Base-by-base conservation (phyloP, 2,888 invertebrate species). In the Tanypteryx hageni region DNA sequence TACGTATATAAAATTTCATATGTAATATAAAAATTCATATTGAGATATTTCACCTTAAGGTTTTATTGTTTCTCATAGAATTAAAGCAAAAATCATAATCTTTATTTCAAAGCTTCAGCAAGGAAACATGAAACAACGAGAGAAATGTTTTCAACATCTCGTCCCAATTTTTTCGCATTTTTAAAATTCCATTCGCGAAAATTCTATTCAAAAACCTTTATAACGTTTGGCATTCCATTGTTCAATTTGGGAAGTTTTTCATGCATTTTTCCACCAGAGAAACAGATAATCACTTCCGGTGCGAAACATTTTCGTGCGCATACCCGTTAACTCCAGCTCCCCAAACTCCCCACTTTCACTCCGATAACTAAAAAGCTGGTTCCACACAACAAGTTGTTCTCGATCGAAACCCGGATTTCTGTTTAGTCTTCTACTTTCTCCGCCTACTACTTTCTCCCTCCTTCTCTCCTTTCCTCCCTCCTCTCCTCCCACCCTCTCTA, bases 241-340 rank as follows among this genome's bases (percentile, higher is more conserved):
- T 76, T 76, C 22, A n/a, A 68, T n/a, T 22, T 22, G 14, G 7
- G 64, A n/a, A 10, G 68, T 22, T 68, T 22, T 68, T 22, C 0
- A 22, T 27, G 13, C 27, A 27, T 22, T 68, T 22, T 22, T 22
- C 22, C 68, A 5, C 76, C 76, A 76, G 22, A 76, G 76, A 76
- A 27, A 76, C 76, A 76, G 76, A 76, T 76, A 76, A 76, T 76
- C 76, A 76, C 76, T 76, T 76, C 76, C 76, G 76, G 76, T 76
- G 76, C 76, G 76, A 27, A 76, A 22, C 76, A 76, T 68, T 68
- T 68, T 68, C 68, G 68, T 76, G 27, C 14, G 14, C 76, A 76
- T 27, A 27, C 27, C 76, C 76, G 27, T 76, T 76, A 76, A 76
- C 76, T 76, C 76, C 76, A 76, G 27, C 22, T 76, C 76, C 76